Percentiles rank a stretch among this genome's conserved stretches.
Conservation (phyloP, 2,888 invertebrate species). For the Labia minor region DNA sequence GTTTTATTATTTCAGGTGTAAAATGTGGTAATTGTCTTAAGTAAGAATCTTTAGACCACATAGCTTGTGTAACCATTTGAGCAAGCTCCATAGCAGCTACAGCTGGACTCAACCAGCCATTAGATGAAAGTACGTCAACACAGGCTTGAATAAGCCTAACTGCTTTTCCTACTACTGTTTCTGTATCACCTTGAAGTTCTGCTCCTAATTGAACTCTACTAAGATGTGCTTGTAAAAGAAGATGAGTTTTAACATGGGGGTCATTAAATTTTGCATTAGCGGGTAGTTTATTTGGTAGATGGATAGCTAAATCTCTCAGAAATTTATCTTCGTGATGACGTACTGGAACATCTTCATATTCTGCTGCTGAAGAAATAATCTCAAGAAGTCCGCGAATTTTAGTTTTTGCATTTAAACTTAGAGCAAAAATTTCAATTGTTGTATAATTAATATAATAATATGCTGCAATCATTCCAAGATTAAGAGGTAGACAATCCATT, state of each 20-base stretch:
- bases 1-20: constrained; percentile 71
- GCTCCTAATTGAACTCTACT: constrained; percentile 89
- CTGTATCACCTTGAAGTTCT: constrained; percentile 93
- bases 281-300: constrained; percentile 55
- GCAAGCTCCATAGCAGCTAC: constrained; percentile 99
- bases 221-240: constrained; percentile 66
- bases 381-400: constrained; percentile 94
- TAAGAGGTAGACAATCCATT: constrained; percentile 91
- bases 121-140: constrained; percentile 82
- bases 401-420: constrained; percentile 92
- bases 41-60: constrained; percentile 99
- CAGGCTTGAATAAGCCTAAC: constrained; percentile 86
- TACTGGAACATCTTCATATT: constrained; percentile 89
- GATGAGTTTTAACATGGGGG: constrained; percentile 93
- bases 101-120: constrained; percentile 96
- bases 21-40: constrained; percentile 96
- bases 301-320: constrained; percentile 50
- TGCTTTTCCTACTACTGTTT: constrained; percentile 74
- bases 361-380: constrained; percentile 95
- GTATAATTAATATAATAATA: constrained; percentile 99
- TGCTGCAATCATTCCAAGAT: constrained; percentile 99
- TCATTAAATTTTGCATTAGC: constrained; percentile 71
- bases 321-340: constrained; percentile 90
- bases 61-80: constrained; percentile 99
- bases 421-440: constrained; percentile 95